These are phyloP conservation scores for Rhorus exstirpatorius DNA, from an alignment of 2,888 invertebrate genomes.

Conservation along the genomic window DNA sequence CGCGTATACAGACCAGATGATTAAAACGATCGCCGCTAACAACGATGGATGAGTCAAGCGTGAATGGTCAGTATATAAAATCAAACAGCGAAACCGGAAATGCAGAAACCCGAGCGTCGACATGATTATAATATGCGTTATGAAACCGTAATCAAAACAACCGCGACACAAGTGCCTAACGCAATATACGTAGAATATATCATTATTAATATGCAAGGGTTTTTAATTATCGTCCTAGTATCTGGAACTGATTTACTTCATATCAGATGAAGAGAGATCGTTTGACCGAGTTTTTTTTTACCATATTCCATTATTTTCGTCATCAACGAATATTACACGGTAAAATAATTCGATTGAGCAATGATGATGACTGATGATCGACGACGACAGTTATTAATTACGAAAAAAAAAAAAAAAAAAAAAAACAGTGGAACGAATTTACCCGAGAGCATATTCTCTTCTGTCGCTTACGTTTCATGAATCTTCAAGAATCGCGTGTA, in stretches of 20 bases:
- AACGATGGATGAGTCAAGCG: constrained; percentile 7
- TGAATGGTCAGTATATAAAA: not conserved
- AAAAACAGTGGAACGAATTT: constrained; percentile 13
- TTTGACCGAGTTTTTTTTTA: not conserved
- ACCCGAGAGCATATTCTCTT: too few relatives aligned
- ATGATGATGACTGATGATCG: constrained; percentile 8
- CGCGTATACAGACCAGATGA: constrained; percentile 7
- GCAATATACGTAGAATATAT: not conserved
- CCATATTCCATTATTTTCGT: not conserved
- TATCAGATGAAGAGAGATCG: not conserved
- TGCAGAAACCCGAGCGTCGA: constrained; percentile 32
- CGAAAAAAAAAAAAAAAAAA: constrained; percentile 2
- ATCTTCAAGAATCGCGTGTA: too few relatives aligned
- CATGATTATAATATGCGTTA: constrained; percentile 4
- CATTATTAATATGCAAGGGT: not conserved
- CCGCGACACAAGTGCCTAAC: constrained; percentile 3
- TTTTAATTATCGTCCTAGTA: too few relatives aligned
- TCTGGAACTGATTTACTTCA: too few relatives aligned
- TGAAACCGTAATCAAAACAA: constrained; percentile 32
- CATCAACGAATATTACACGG: not conserved
- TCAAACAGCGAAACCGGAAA: constrained; percentile 41
- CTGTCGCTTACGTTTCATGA: constrained; percentile 9
- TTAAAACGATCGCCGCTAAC: constrained; percentile 9
- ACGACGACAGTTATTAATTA: not conserved
- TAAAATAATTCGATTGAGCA: constrained; percentile 9